Percentiles rank a stretch among this genome's conserved stretches.
Evolutionary conservation across 2,113 vertebrate genomes (phyloP).

Genomic region (Erythrocercus mccallii): DNA sequence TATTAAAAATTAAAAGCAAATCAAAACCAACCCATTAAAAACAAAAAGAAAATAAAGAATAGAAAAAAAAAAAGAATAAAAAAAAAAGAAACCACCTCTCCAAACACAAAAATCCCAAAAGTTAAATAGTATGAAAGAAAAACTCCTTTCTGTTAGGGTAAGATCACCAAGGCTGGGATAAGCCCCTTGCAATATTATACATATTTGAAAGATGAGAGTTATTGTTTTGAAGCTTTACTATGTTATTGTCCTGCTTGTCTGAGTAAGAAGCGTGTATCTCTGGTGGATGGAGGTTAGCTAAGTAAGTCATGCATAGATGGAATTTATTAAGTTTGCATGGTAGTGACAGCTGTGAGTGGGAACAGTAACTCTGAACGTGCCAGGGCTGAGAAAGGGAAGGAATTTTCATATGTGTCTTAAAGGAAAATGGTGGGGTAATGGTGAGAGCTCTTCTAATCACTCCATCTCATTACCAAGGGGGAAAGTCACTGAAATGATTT

Average conservation of each 20-base stretch:
- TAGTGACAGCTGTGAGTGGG: conserved; percentile 60
- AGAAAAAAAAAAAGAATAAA: neutral
- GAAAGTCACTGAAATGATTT: conserved; percentile 48
- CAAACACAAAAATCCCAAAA: neutral
- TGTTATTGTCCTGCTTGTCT: conserved; percentile 56
- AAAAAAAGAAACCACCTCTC: neutral
- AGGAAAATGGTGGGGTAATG: conserved; percentile 51
- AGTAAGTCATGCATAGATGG: conserved; percentile 67
- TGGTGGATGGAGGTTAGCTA: conserved; percentile 64
- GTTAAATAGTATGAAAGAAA: neutral
- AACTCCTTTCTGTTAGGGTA: neutral
- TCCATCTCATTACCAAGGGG: conserved; percentile 30
- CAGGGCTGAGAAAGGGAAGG: conserved; percentile 49
- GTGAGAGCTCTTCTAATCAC: conserved; percentile 55
- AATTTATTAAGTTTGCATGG: conserved; percentile 66
- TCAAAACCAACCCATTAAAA: accelerated
- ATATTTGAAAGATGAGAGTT: conserved; percentile 38
- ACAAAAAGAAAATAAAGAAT: no score
- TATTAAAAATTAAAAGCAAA: neutral
- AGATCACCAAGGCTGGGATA: conserved; percentile 1
- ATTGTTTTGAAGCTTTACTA: conserved; percentile 67
- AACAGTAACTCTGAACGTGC: conserved; percentile 55
- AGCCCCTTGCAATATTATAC: conserved; percentile 36
- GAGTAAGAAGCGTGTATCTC: conserved; percentile 58
- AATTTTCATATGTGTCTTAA: conserved; percentile 39